These are phyloP conservation scores for Sipha maydis DNA, from an alignment of 2,888 invertebrate genomes.

Conservation along the genomic window DNA sequence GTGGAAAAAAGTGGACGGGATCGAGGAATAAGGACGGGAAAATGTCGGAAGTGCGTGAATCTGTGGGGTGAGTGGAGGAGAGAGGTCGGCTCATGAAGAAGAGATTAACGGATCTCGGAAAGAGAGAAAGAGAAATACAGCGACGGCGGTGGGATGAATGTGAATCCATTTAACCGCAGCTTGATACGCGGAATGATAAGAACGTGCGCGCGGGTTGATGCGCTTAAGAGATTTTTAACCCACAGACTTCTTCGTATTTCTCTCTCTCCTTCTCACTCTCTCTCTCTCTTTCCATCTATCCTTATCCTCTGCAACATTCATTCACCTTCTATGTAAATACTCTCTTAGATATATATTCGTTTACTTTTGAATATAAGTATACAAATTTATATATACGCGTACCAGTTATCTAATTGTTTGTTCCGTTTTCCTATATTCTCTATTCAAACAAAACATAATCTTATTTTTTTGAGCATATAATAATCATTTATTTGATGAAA, in stretches of 20 bases:
- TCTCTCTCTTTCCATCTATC: too few relatives aligned
- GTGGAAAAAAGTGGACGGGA: neutral
- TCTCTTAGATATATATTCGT: neutral
- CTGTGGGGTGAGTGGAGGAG: neutral
- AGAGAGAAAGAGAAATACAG: neutral
- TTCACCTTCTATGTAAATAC: neutral
- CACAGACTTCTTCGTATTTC: neutral
- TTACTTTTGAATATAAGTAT: conserved; percentile 6
- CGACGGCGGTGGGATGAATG: conserved; percentile 24
- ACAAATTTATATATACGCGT: neutral
- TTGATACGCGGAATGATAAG: conserved; percentile 57
- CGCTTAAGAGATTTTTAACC: conserved; percentile 60
- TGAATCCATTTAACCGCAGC: conserved; percentile 57
- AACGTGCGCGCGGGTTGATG: conserved; percentile 32
- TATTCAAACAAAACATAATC: too few relatives aligned
- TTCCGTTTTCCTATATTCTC: too few relatives aligned
- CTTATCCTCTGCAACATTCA: neutral
- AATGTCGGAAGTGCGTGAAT: neutral
- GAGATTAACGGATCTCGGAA: conserved; percentile 56
- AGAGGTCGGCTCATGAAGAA: conserved; percentile 14
- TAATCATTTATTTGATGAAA: too few relatives aligned
- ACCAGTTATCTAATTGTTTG: too few relatives aligned
- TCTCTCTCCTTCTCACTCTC: too few relatives aligned
- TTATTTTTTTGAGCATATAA: too few relatives aligned
- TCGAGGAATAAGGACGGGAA: neutral